Percentiles rank a stretch among this genome's conserved stretches.
Conservation (phyloP, 2,888 invertebrate genomes). For the Tetragnatha montana region DNA sequence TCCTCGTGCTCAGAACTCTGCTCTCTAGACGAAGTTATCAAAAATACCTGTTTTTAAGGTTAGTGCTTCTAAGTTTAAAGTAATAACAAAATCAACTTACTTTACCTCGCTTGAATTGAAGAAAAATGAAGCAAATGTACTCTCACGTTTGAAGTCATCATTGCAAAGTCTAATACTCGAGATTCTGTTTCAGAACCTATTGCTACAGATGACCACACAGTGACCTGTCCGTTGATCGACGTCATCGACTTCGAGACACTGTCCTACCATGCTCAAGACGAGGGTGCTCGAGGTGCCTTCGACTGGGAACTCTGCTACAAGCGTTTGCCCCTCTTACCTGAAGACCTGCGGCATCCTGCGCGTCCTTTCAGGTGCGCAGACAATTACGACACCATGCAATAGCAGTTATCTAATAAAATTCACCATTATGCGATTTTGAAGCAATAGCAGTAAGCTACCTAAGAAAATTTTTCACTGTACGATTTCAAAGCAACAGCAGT, state of each 20-base stretch:
- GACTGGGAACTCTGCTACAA: conserved; percentile 99
- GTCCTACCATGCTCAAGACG: conserved; percentile 95
- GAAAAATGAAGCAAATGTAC: background rate
- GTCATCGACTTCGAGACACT: conserved; percentile 93
- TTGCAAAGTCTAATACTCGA: background rate
- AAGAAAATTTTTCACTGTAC: too few species aligned
- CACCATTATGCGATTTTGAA: too few species aligned
- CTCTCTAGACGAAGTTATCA: too few species aligned
- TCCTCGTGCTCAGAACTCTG: too few species aligned
- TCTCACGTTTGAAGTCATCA: background rate
- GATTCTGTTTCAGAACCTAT: conserved; percentile 84
- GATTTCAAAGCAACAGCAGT: too few species aligned
- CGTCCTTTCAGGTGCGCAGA: conserved; percentile 85
- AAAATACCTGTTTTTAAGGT: too few species aligned
- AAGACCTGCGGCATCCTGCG: conserved; percentile 84
- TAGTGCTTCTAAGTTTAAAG: background rate
- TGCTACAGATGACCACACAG: conserved; percentile 87
- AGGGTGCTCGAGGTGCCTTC: conserved; percentile 94
- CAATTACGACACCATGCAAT: too few species aligned
- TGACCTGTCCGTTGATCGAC: conserved; percentile 95
- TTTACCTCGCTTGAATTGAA: background rate
- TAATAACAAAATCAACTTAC: background rate
- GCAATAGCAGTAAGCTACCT: too few species aligned
- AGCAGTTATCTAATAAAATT: too few species aligned
- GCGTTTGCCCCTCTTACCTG: conserved; percentile 86